These are phyloP conservation scores for Sminthurinus aureus DNA, from an alignment of 2,888 invertebrate species.

Conservation along the genomic window DNA sequence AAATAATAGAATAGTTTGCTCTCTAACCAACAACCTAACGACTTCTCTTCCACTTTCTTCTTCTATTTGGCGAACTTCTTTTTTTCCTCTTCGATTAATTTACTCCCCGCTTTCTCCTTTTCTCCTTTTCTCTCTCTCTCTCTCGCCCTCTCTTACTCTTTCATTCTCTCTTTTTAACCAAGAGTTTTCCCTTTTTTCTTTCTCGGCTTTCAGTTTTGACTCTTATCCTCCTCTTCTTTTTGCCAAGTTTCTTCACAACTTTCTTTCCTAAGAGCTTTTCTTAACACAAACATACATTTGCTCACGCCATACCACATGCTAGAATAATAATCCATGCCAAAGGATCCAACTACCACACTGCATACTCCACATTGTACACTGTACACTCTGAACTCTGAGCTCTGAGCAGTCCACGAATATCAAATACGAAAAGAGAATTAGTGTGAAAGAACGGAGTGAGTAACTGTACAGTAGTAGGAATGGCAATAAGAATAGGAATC, in stretches of 20 bases:
- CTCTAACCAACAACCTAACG: slow-evolving; percentile 13
- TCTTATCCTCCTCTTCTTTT: slow-evolving; percentile 16
- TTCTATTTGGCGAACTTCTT: slow-evolving; percentile 33
- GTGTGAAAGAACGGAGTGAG: too few relatives aligned
- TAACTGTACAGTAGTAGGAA: too few relatives aligned
- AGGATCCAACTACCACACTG: neutral
- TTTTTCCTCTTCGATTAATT: slow-evolving; percentile 38
- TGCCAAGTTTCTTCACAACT: slow-evolving; percentile 9
- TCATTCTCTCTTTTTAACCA: neutral
- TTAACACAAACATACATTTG: neutral
- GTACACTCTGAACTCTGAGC: too few relatives aligned
- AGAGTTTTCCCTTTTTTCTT: neutral
- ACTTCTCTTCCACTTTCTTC: slow-evolving; percentile 16
- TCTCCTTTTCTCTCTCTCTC: slow-evolving; percentile 2
- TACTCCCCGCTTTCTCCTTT: slow-evolving; percentile 24
- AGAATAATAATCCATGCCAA: neutral
- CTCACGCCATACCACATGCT: slow-evolving; percentile 3
- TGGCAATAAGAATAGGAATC: neutral
- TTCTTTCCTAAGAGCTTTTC: slow-evolving; percentile 12
- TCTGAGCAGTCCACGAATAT: too few relatives aligned
- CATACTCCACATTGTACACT: neutral
- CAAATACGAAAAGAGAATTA: too few relatives aligned
- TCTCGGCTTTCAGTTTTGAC: slow-evolving; percentile 4
- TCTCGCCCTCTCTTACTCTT: neutral
- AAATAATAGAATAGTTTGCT: slow-evolving; percentile 22